Evolutionary conservation across 2,113 vertebrate genomes (phyloP).

Genomic region (Cavia porcellus): DNA sequence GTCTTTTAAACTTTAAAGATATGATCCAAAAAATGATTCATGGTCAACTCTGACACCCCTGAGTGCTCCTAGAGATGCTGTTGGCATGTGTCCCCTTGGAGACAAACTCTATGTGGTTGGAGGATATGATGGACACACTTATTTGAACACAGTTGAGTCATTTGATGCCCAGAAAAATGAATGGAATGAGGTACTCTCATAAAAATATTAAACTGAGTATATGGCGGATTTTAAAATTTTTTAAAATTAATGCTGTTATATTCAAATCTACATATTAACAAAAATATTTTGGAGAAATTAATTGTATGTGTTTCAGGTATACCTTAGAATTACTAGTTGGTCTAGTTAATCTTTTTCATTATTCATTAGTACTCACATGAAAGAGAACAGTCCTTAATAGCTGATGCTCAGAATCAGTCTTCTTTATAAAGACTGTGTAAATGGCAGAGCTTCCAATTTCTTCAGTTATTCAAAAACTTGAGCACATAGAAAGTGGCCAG

Average conservation of each 20-base stretch:
- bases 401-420: neutral
- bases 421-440: neutral
- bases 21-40: constrained; percentile 96
- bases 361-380: neutral
- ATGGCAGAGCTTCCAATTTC: neutral
- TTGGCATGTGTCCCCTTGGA: constrained; percentile 95
- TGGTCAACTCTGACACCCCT: constrained; percentile 97
- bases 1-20: constrained; percentile 87
- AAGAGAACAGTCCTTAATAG: neutral
- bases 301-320: neutral
- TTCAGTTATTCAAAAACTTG: constrained; percentile 23
- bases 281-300: neutral
- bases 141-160: constrained; percentile 96
- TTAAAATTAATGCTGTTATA: neutral
- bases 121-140: constrained; percentile 96
- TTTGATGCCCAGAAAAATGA: constrained; percentile 97
- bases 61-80: constrained; percentile 94
- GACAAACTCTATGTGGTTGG: constrained; percentile 96
- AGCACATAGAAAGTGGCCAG: neutral
- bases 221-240: neutral
- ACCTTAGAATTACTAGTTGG: neutral
- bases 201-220: constrained; percentile 13
- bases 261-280: neutral
- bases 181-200: constrained; percentile 95
- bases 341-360: neutral